Conservation (phyloP, 2,797 vertebrate genomes). For the Otolemur crassicaudatus region DNA sequence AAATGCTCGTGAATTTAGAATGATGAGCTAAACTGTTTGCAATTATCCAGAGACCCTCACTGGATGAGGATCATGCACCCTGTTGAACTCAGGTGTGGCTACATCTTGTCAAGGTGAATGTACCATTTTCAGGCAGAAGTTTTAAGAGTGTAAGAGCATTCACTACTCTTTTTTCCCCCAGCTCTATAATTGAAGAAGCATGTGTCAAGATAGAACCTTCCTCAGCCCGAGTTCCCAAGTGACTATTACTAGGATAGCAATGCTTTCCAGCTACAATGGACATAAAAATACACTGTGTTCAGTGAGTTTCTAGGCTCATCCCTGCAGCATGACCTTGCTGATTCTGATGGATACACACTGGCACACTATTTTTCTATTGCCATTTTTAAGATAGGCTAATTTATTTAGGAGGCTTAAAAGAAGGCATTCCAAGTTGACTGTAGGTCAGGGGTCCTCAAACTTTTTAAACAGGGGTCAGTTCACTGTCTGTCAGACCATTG, state of each 20-base stretch:
- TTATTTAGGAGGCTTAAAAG: slow-evolving; percentile 9
- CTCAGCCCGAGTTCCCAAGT: not conserved
- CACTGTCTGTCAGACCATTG: too few species aligned
- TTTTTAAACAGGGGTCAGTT: too few species aligned
- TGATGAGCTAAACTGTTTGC: not conserved
- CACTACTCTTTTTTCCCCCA: not conserved
- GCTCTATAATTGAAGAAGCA: not conserved
- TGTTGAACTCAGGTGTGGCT: not conserved
- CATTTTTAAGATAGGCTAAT: not conserved
- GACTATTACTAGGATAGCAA: not conserved
- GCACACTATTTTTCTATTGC: not conserved
- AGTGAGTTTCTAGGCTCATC: not conserved
- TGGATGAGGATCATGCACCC: not conserved
- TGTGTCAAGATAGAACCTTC: not conserved
- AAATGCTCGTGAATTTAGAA: not conserved
- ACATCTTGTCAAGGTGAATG: not conserved
- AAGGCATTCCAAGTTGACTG: not conserved
- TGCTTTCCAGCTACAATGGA: not conserved
- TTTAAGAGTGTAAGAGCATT: not conserved
- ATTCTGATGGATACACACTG: not conserved
- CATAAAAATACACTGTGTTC: not conserved
- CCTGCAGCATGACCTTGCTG: not conserved
- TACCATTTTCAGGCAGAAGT: not conserved
- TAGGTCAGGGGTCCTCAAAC: not conserved
- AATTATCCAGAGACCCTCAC: not conserved